These are phyloP conservation scores for Mycogona germanica DNA, from an alignment of 2,888 invertebrate genomes.

Conservation along the genomic window DNA sequence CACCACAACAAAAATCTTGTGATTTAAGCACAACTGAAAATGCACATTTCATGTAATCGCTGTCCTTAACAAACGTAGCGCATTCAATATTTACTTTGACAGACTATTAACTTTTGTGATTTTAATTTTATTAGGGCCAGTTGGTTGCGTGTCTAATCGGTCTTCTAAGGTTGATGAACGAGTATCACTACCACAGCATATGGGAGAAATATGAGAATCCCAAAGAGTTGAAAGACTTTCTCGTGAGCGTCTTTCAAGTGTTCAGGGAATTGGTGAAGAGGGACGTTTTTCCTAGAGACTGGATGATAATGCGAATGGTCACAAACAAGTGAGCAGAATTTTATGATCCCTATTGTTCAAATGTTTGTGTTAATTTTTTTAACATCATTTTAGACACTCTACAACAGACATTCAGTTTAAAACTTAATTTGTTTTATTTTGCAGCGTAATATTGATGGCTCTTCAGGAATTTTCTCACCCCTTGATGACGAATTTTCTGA, in stretches of 20 bases:
- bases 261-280: slow-evolving; percentile 65
- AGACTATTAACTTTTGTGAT: background rate
- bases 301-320: slow-evolving; percentile 80
- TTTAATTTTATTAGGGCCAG: slow-evolving; percentile 47
- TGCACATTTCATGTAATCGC: slow-evolving; percentile 34
- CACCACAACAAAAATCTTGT: background rate
- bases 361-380: background rate
- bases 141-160: slow-evolving; percentile 78
- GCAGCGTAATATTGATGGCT: slow-evolving; percentile 53
- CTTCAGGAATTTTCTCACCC: slow-evolving; percentile 81
- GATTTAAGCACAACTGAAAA: background rate
- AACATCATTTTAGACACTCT: background rate
- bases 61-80: slow-evolving; percentile 38
- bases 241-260: slow-evolving; percentile 66
- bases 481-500: slow-evolving; percentile 58
- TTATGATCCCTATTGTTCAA: too few species aligned
- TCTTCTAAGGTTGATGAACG: slow-evolving; percentile 69
- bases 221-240: slow-evolving; percentile 71
- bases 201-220: slow-evolving; percentile 69
- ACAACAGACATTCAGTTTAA: background rate
- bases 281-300: slow-evolving; percentile 74
- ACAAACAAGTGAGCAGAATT: slow-evolving; percentile 46
- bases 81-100: background rate
- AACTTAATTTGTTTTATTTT: slow-evolving; percentile 15
- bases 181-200: slow-evolving; percentile 71